Conservation (phyloP, 2,888 invertebrate genomes). For the Cistogaster globosa region DNA sequence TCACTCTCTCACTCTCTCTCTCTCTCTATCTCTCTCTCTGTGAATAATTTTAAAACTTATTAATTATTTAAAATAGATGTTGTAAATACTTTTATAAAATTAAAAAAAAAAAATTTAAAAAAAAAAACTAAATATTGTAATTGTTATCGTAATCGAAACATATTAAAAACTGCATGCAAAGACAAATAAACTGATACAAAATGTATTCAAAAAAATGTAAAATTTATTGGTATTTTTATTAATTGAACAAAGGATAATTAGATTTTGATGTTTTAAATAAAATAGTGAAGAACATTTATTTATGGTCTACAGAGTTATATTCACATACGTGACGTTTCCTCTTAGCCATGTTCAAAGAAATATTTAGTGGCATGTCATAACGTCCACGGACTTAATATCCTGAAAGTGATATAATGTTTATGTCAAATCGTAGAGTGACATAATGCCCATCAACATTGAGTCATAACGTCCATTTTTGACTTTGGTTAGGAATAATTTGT, state of each 20-base stretch:
- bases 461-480: too few relatives aligned
- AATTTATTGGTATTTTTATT: neutral
- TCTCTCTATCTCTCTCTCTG: conserved; percentile 41
- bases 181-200: conserved; percentile 71
- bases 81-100: conserved; percentile 77
- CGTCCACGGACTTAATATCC: too few relatives aligned
- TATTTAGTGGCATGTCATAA: neutral
- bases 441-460: too few relatives aligned
- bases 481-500: too few relatives aligned
- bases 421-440: too few relatives aligned
- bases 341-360: too few relatives aligned
- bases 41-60: conserved; percentile 63
- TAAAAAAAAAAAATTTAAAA: conserved; percentile 30
- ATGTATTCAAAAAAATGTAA: conserved; percentile 63
- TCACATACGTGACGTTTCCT: too few relatives aligned
- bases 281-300: too few relatives aligned
- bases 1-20: neutral
- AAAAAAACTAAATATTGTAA: conserved; percentile 55
- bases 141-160: conserved; percentile 67
- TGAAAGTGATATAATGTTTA: too few relatives aligned
- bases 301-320: too few relatives aligned
- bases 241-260: neutral
- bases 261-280: too few relatives aligned
- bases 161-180: conserved; percentile 67
- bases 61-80: conserved; percentile 73